Evolutionary conservation across 2,113 vertebrate genomes (phyloP), one percentile per base, ranked within the genome.

Genomic region (Grammatotria lemairii): DNA sequence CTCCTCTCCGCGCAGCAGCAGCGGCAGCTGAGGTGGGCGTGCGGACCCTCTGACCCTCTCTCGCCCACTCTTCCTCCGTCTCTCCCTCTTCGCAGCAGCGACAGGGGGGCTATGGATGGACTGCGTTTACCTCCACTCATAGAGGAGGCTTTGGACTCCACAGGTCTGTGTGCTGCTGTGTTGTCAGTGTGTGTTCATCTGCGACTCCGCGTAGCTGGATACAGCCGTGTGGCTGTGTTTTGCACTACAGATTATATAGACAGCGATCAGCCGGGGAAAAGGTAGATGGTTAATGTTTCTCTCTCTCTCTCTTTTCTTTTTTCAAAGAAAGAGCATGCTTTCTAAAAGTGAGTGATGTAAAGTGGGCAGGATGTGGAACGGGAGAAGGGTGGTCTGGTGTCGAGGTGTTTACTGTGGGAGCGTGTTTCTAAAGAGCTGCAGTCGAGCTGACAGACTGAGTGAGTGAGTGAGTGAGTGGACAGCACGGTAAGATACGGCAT

Each of bases 51-150:
- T 96, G 93, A 95, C 95, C 92, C 94, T 93, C 91, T 90, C 90
- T 93, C 93, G 87, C 94, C 93, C 93, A 93, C 93, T 88, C 92
- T 70, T 47, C 81, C 82, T 81, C 80, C 38, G 58, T 89, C 89
- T 88, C 86, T 91, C 80, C 81, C 88, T 91, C 85, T 88, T 63
- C 55, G 60, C 87, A 75, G 91, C 93, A 83, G 94, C 93, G 91
- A n/a, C 85, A 89, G 92, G 90, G 91, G 85, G 92, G 88, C 83
- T 89, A 96, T 96, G 96, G 96, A 96, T 88, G 95, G 95, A 95
- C 93, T 96, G 94, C 95, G 95, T 51, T 94, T 96, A 88, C 96
- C 96, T 91, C 95, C 96, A 92, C 96, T 96, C 92, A 96, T 96
- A 92, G 95, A 96, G 90, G 96, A 96, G 92, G 93, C 93, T 88